Evolutionary conservation across 2,113 vertebrate species (phyloP), one percentile per base, ranked within the genome.

Genomic region (Melanocharis versteri): DNA sequence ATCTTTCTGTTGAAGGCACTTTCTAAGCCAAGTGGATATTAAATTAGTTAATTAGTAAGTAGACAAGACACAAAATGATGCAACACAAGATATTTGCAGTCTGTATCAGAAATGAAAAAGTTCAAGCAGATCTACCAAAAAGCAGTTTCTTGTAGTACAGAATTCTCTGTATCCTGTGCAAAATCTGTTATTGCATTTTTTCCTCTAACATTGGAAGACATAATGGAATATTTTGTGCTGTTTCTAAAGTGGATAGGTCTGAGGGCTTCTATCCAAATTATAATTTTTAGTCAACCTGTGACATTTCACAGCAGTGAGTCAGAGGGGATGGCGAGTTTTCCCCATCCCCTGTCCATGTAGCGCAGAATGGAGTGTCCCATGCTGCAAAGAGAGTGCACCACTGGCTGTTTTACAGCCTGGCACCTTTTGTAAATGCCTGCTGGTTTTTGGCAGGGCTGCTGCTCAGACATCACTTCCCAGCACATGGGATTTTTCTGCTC

Each of bases 401-500:
- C 65, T 73, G 75, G 33, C 30, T 83, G 33, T 40, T 69, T 37
- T 60, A 72, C 62, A 83, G 31, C 58, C 53, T 61, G 62, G 62
- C 64, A 64, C 58, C 13, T 45, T 2, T 15, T 51, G 5, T 42
- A 58, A 71, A 44, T 33, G 22, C 57, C 24, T 21, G 35, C 48
- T 80, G 56, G 6, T 64, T 65, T 69, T 72, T 2, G 1, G 18
- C 72, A 83, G 50, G 42, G n/a, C n/a, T 87, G 60, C 72, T 81
- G 19, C 64, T 65, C 4, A 2, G 15, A 22, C 3, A 2, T 45
- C 78, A 7, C 24, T 44, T 82, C 30, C 21, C 16, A 44, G 61
- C 61, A 45, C 1, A 0, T 31, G 31, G 60, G 48, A 47, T 44
- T 65, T 89, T 87, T 65, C 58, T 0, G 0, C 27, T 72, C 17